A percentile compares a stretch with the other conserved stretches of the same genome.
Evolutionary conservation across 2,888 invertebrate genomes (phyloP).

Genomic region (Epirrhoe tristata): DNA sequence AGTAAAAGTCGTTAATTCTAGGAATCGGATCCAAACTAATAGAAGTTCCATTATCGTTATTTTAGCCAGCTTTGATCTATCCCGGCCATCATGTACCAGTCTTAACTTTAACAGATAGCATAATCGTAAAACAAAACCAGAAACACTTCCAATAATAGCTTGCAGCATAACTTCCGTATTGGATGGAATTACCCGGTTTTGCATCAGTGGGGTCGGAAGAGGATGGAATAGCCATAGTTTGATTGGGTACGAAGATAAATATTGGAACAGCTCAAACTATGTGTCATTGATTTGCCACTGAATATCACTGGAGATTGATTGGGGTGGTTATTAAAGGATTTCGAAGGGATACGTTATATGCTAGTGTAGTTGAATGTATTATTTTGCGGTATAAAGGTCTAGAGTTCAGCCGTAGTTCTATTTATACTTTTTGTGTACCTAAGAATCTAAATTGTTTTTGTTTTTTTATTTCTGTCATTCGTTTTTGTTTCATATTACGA

Average conservation of each 20-base stretch:
- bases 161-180: slow-evolving; percentile 43
- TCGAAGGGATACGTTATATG: neutral
- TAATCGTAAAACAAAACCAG: slow-evolving; percentile 45
- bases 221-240: slow-evolving; percentile 37
- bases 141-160: slow-evolving; percentile 46
- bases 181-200: slow-evolving; percentile 42
- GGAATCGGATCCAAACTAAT: too few relatives aligned
- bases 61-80: neutral
- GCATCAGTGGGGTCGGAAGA: slow-evolving; percentile 36
- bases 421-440: too few relatives aligned
- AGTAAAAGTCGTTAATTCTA: too few relatives aligned
- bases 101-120: slow-evolving; percentile 37
- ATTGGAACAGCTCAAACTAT: slow-evolving; percentile 36
- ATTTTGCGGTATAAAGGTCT: neutral
- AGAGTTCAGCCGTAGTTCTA: too few relatives aligned
- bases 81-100: slow-evolving; percentile 21
- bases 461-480: too few relatives aligned
- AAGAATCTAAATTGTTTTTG: too few relatives aligned
- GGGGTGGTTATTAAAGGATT: slow-evolving; percentile 6
- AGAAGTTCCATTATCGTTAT: too few relatives aligned
- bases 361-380: neutral
- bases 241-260: slow-evolving; percentile 43
- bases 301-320: slow-evolving; percentile 27
- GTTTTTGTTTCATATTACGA: too few relatives aligned
- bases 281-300: slow-evolving; percentile 36